A percentile compares a stretch with the other conserved stretches of the same genome.
Evolutionary conservation across 2,113 vertebrate species (phyloP).

Genomic region (Nesoenas mayeri): DNA sequence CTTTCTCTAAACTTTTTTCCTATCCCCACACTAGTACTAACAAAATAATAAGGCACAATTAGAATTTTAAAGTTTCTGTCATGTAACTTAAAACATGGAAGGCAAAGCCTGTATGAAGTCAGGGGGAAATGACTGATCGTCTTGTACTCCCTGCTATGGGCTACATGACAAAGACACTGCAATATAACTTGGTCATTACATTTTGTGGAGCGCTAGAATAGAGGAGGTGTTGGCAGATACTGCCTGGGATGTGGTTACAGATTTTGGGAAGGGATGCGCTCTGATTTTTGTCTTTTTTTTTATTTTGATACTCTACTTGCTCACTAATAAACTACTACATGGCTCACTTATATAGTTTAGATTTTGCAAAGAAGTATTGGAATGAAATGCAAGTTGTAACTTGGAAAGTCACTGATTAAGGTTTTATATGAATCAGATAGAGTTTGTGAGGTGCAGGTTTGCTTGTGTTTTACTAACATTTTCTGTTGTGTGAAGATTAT

Average conservation of each 20-base stretch:
- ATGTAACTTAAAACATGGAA: neutral
- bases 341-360: neutral
- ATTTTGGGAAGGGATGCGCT: neutral
- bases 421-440: neutral
- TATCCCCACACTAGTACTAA: rapidly evolving
- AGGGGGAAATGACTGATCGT: neutral
- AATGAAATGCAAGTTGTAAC: neutral
- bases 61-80: neutral
- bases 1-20: neutral
- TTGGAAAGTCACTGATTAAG: neutral
- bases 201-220: neutral
- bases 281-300: neutral
- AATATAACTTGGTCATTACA: neutral
- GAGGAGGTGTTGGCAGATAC: neutral
- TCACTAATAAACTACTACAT: neutral
- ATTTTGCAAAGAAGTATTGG: neutral
- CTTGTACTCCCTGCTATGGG: rapidly evolving
- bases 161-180: neutral
- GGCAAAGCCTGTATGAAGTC: neutral
- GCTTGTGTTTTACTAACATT: neutral
- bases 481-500: neutral
- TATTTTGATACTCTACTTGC: neutral
- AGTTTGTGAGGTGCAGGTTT: neutral
- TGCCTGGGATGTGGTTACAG: neutral
- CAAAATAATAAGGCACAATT: neutral